These are phyloP conservation scores for Arenicola marina DNA, from an alignment of 2,888 invertebrate species.

Conservation along the genomic window DNA sequence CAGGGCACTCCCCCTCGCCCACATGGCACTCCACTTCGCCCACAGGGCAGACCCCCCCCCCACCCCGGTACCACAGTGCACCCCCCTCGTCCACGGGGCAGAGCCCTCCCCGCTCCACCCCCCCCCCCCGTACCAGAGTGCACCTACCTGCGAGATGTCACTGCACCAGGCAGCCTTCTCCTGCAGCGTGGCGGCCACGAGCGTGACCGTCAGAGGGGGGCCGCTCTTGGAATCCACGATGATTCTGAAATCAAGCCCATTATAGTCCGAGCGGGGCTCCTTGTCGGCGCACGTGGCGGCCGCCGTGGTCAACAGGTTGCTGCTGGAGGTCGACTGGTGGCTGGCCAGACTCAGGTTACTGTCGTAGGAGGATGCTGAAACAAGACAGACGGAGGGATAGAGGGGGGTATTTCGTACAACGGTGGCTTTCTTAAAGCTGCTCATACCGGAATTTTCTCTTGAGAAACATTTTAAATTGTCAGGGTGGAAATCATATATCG, in stretches of 20 bases:
- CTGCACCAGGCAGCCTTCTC: constrained; percentile 94
- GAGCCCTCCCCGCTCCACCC: too few relatives aligned
- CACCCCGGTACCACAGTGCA: too few relatives aligned
- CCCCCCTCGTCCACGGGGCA: too few relatives aligned
- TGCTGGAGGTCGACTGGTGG: constrained; percentile 44
- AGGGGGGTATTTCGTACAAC: too few relatives aligned
- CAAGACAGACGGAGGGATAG: too few relatives aligned
- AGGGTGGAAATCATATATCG: too few relatives aligned
- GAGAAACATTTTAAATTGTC: too few relatives aligned
- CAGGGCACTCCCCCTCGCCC: too few relatives aligned
- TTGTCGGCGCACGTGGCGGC: constrained; percentile 22
- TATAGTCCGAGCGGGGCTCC: constrained; percentile 57
- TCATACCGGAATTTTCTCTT: too few relatives aligned
- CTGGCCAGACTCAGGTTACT: constrained; percentile 51
- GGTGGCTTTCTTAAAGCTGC: too few relatives aligned
- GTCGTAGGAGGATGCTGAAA: constrained; percentile 53
- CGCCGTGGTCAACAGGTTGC: constrained; percentile 19
- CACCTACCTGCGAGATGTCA: constrained; percentile 77
- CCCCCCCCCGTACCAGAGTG: neutral
- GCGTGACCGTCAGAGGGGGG: constrained; percentile 70
- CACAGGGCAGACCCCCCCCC: too few relatives aligned
- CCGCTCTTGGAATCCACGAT: constrained; percentile 71
- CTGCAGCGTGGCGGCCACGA: constrained; percentile 76
- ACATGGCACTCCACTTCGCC: too few relatives aligned
- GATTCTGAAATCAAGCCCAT: constrained; percentile 75